Evolutionary conservation across 1,140 invertebrate species (phyloP), one percentile per base, ranked within the genome.

Genomic region (Spodoptera litura): DNA sequence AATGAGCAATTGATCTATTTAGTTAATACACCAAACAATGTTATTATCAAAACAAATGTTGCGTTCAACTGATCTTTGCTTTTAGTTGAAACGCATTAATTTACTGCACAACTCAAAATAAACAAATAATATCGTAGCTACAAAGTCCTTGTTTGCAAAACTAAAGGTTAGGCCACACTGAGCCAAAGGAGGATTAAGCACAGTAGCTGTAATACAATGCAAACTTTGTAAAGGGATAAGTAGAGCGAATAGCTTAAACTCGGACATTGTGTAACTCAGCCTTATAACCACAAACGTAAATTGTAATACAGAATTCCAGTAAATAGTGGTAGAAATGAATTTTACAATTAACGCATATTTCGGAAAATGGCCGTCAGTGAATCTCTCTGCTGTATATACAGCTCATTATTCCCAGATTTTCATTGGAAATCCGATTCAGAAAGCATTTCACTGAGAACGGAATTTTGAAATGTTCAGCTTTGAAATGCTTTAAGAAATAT

Each of bases 391-490:
- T 38, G 61, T 64, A 44, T 4, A 64, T 66, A 66, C 9, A 44
- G 49, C 2, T 58, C 55, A 72, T 58, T 44, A 72, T 58, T 58
- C n/a, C 8, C n/a, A 58, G 27, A 56, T 72, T 56, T 72, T 72
- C 53, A 27, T 9, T 35, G 35, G 51, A 35, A 72, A 58, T 72
- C 52, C 15, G 38, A 49, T 66, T 58, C 35, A 25, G 15, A 58
- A 27, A 38, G 31, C 13, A 38, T 72, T 72, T 56, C 53, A 4
- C 38, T 72, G 11, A 9, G 52, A 58, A 72, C 20, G 55, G 55
- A 58, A 72, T 72, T 58, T 44, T 12, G 53, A 55, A 58, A 72
- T 59, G 4, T 72, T 56, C 15, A 72, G 70, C 55, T 72, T 72
- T 72, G 35, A 58, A 20, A 44, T 35, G 70, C 15, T 72, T 72